phyloP scores from a whole-genome alignment of 2,888 invertebrate genomes.

The Laspeyria flexula region DNA sequence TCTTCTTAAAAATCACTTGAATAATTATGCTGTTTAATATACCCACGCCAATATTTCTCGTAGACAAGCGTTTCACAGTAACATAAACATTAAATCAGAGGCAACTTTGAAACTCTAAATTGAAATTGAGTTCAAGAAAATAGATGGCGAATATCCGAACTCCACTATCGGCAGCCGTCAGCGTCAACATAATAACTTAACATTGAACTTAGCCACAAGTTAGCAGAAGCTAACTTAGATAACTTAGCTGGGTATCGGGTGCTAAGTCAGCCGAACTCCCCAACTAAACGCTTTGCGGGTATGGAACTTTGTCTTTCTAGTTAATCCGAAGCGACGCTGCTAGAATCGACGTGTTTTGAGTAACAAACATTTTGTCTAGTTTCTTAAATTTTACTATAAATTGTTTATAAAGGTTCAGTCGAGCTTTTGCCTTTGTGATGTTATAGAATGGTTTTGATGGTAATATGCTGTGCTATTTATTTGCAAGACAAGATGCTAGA shows the following conservation, averaged over 20 bases:
- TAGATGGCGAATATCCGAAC: slow-evolving; percentile 6
- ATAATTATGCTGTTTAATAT: too few species aligned
- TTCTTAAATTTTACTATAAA: slow-evolving; percentile 2
- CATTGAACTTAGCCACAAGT: slow-evolving; percentile 74
- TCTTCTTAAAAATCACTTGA: too few species aligned
- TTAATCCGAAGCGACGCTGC: slow-evolving; percentile 50
- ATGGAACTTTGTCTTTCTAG: slow-evolving; percentile 61
- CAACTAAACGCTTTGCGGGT: slow-evolving; percentile 73
- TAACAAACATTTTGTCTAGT: slow-evolving; percentile 14
- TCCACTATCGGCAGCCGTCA: slow-evolving; percentile 38
- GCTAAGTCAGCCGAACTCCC: slow-evolving; percentile 76
- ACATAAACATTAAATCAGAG: background rate
- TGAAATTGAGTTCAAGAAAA: slow-evolving; percentile 11
- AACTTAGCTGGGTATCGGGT: slow-evolving; percentile 76
- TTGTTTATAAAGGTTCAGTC: background rate
- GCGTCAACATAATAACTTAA: slow-evolving; percentile 71
- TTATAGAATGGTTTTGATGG: too few species aligned
- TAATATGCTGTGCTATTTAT: too few species aligned
- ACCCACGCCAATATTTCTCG: too few species aligned
- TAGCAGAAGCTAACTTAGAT: slow-evolving; percentile 71
- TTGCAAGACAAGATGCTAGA: too few species aligned
- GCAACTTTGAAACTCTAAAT: slow-evolving; percentile 2
- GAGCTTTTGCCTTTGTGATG: too few species aligned
- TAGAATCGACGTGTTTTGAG: slow-evolving; percentile 24
- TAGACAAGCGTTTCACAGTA: background rate